These are phyloP conservation scores for Arenaria interpres DNA, from an alignment of 2,113 vertebrate species.

Conservation along the genomic window DNA sequence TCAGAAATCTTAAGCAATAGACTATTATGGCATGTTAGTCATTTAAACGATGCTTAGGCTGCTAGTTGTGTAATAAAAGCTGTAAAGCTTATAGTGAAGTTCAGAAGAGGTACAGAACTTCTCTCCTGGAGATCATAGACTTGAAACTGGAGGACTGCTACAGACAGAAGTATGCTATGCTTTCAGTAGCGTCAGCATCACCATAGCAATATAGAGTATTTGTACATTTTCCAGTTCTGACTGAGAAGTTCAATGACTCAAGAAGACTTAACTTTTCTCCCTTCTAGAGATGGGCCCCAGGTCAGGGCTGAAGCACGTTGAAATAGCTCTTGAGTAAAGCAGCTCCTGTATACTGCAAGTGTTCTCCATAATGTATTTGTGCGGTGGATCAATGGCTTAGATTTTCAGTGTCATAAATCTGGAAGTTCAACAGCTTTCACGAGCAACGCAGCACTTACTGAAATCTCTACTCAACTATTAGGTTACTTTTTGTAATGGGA, in stretches of 20 bases:
- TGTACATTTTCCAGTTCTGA: neutral
- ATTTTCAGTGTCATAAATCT: constrained; percentile 51
- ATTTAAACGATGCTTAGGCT: neutral
- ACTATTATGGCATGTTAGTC: neutral
- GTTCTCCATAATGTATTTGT: neutral
- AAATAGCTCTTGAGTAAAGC: constrained; percentile 7
- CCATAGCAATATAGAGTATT: neutral
- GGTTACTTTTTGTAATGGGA: neutral
- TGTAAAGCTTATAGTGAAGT: neutral
- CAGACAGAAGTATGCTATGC: fast-evolving
- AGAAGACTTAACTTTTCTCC: neutral
- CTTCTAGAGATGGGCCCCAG: neutral
- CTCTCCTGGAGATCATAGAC: neutral
- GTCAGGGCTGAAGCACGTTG: neutral
- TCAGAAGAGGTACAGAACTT: neutral
- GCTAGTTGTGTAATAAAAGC: neutral
- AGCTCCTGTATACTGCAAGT: neutral
- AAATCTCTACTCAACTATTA: too few relatives aligned
- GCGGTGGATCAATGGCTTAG: constrained; percentile 6
- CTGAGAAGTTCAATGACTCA: neutral
- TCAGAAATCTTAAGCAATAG: neutral
- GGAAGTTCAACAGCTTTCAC: constrained; percentile 55
- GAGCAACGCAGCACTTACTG: constrained; percentile 7
- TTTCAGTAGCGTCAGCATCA: neutral
- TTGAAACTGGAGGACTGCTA: neutral